Evolutionary conservation across 2,113 vertebrate genomes (phyloP), one percentile per base, ranked within the genome.

Genomic region (Oncorhynchus clarkii): DNA sequence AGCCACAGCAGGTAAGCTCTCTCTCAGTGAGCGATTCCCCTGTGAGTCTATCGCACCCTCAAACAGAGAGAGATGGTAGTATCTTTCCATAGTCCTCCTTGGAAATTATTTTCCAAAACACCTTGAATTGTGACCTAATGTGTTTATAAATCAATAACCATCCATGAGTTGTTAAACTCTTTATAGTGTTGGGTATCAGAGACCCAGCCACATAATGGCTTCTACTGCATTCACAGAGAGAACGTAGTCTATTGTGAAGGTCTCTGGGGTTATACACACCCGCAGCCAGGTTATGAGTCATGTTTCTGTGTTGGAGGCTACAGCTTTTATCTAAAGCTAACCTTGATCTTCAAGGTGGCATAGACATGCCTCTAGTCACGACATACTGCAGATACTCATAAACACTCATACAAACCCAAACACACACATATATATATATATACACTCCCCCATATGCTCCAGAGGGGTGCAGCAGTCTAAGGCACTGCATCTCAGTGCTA

Each of bases 1-100:
- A 86, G 48, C 57, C 81, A 74, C 48, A 90, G 65, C 76, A 93
- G 96, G 97, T 97, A 90, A 84, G 92, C 81, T 60, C 24, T n/a
- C 54, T 67, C 67, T 68, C 51, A 24, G 27, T 31, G 74, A 57
- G 66, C 16, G 67, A 16, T 69, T 67, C 14, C 62, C 74, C 48
- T 48, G 27, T 74, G 26, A 78, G 18, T 82, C 57, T 27, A 14
- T 71, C 48, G 2, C 31, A 57, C 5, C 11, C 71, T 59, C 13
- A 74, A 59, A 8, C 75, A 80, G 11, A 51, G 24, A 76, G 39
- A 64, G 6, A 74, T 39, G 39, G 39, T 11, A 45, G 39, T 45
- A 45, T 45, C 2, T 45, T 45, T 45, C 20, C 4, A 60, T 14
- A 9, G 8, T 39, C 8, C 70, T 14, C 5, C 7, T 39, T 39